phyloP scores from a whole-genome alignment of 2,113 vertebrate genomes.

The Sinosuthora webbiana region DNA sequence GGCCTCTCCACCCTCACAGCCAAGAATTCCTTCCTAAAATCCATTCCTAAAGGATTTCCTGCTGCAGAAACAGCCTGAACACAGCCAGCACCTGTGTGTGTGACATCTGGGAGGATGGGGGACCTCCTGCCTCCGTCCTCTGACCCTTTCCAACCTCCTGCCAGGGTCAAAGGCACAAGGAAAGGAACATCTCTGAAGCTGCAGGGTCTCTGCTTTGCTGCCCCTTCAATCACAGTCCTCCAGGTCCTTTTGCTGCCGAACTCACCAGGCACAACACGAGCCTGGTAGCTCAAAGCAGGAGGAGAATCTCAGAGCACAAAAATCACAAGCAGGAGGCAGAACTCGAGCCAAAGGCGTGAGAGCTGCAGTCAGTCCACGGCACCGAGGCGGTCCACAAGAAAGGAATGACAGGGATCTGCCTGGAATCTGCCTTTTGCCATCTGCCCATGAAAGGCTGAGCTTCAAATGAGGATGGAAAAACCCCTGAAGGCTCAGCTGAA shows the following conservation, averaged over 20 bases:
- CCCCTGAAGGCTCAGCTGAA: constrained; percentile 1
- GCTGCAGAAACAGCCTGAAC: neutral
- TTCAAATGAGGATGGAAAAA: neutral
- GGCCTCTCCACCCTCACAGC: rapidly evolving
- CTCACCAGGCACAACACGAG: neutral
- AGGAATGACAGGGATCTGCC: neutral
- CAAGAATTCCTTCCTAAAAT: neutral
- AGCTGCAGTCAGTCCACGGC: neutral
- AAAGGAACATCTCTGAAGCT: neutral
- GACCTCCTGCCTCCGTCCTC: neutral
- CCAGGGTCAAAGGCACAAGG: neutral
- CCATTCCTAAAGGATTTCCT: neutral
- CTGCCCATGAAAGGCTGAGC: neutral
- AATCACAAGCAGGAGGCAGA: neutral
- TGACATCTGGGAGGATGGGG: neutral
- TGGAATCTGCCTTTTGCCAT: neutral
- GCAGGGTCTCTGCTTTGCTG: neutral
- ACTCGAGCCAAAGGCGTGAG: neutral
- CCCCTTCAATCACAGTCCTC: neutral
- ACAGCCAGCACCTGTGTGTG: neutral
- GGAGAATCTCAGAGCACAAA: neutral
- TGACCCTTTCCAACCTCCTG: neutral
- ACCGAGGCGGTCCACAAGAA: neutral
- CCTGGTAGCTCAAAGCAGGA: neutral
- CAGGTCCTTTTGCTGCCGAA: neutral